These are phyloP conservation scores for Palythoa caribaeorum DNA, from an alignment of 92 coral and sea anemone species.

Conservation along the genomic window DNA sequence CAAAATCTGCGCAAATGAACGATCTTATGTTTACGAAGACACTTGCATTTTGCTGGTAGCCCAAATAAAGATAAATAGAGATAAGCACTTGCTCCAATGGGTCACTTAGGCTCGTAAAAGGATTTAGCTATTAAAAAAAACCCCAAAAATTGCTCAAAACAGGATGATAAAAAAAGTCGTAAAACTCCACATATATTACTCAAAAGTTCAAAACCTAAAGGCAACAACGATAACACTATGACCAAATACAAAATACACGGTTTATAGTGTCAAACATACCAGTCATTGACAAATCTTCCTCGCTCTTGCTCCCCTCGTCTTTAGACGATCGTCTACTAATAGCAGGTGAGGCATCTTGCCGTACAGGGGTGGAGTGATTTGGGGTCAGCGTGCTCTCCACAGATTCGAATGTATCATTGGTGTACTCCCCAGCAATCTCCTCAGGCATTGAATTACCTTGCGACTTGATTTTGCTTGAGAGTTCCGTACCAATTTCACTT, in stretches of 20 bases:
- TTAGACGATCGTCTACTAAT: slow-evolving; percentile 69
- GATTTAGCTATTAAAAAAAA: too few relatives aligned
- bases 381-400: slow-evolving; percentile 79
- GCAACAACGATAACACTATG: not conserved
- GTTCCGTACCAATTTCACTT: slow-evolving; percentile 51
- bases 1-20: too few relatives aligned
- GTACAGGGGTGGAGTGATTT: slow-evolving; percentile 84
- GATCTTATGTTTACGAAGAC: too few relatives aligned
- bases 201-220: not conserved
- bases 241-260: not conserved
- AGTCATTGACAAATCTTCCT: slow-evolving; percentile 83
- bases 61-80: too few relatives aligned
- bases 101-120: too few relatives aligned
- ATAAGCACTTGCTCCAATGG: too few relatives aligned
- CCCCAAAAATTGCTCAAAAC: not conserved
- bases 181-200: not conserved
- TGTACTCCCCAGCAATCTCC: slow-evolving; percentile 77
- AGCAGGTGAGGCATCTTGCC: slow-evolving; percentile 57
- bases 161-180: not conserved
- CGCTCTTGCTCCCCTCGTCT: slow-evolving; percentile 81
- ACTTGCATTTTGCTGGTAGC: too few relatives aligned
- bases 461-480: slow-evolving; percentile 60
- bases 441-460: slow-evolving; percentile 84
- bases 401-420: slow-evolving; percentile 90
- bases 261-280: slow-evolving; percentile 58